Base-by-base conservation (phyloP, 2,888 invertebrate genomes). In the Leptodirus hochenwartii region DNA sequence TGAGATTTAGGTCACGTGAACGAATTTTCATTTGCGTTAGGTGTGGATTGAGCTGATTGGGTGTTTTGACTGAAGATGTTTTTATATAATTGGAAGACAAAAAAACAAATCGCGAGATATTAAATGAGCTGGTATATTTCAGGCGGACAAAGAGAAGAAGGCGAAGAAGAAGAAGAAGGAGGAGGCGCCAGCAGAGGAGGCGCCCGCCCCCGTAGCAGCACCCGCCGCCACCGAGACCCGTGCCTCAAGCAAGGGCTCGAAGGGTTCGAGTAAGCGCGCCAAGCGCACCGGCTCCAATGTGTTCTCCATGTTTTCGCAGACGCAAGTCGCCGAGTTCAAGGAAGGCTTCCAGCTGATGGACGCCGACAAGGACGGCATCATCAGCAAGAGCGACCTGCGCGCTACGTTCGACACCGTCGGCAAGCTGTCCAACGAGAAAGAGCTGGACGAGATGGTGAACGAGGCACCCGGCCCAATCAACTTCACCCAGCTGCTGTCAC, bases 281-380 rank as follows among this genome's bases (percentile, higher is more conserved):
- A 87, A 87, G 63, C 75, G 85, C 56, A 72, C 81, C 54, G 88
- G 88, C 47, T 87, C 87, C 66, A 88, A 85, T 64, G 88, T 90
- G 58, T 90, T 90, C 73, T 87, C 88, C 54, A 87, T 88, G 80
- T 90, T 91, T 76, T 77, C 87, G 49, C 88, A 88, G 66, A 79
- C 79, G 62, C 88, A 90, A 67, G 84, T 90, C 51, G 84, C 87
- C 49, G 90, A 90, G 62, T 90, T 90, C 73, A 90, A 90, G 64
- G 87, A 87, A 69, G 90, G 82, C 53, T 90, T 90, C 79, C 78
- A 79, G 63, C 75, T 90, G 49, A 90, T 90, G 80, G 90, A 90
- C 68, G 76, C 79, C 60, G 87, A 90, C 68, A 90, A 90, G 63
- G 90, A 90, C 56, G 49, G 49, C 37, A 56, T 57, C 45, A 58